Evolutionary conservation across 2,797 vertebrate genomes (phyloP).

Genomic region (Melopsittacus undulatus): DNA sequence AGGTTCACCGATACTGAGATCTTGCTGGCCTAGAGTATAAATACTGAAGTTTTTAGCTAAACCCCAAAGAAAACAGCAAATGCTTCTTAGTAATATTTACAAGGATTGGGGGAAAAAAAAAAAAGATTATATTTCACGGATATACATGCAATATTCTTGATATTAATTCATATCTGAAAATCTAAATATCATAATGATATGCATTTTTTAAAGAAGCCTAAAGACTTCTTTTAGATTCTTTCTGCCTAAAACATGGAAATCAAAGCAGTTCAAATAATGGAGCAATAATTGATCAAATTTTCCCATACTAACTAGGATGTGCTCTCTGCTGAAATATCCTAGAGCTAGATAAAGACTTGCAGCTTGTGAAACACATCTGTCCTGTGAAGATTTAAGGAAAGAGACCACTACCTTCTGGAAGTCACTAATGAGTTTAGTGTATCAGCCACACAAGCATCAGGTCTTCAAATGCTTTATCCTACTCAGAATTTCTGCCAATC

Average conservation of each 20-base stretch:
- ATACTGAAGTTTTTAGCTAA: not conserved
- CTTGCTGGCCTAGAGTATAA: not conserved
- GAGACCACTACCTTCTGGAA: not conserved
- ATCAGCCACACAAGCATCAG: not conserved
- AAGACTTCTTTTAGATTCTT: not conserved
- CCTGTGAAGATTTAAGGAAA: slow-evolving; percentile 19
- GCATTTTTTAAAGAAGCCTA: not conserved
- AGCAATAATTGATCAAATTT: slow-evolving; percentile 1
- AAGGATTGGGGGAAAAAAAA: not conserved
- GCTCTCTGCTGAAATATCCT: not conserved
- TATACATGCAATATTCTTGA: not conserved
- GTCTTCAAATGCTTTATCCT: not conserved
- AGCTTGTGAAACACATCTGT: not conserved
- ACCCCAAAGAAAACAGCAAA: not conserved
- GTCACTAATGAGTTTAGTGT: not conserved
- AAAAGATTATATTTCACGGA: not conserved
- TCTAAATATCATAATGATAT: not conserved
- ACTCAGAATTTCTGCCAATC: not conserved
- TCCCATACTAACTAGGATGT: not conserved
- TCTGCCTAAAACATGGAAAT: slow-evolving; percentile 9
- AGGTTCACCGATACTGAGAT: not conserved
- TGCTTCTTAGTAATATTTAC: not conserved
- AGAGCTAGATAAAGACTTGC: not conserved
- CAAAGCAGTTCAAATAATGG: slow-evolving; percentile 34
- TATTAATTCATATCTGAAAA: slow-evolving; percentile 22